Conservation (phyloP, 1,140 invertebrate species). For the Vanessa tameamea region DNA sequence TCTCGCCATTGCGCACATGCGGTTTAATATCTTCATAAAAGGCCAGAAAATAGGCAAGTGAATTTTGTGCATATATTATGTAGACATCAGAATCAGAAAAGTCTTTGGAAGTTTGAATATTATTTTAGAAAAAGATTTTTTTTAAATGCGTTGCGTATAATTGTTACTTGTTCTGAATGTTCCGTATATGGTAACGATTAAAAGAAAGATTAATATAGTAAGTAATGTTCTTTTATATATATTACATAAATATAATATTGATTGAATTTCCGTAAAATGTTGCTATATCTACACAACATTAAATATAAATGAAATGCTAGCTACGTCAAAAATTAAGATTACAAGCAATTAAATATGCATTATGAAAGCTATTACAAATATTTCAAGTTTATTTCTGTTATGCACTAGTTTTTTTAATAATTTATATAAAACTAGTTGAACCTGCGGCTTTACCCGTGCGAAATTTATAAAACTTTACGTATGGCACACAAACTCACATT, state of each 20-base stretch:
- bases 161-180: not conserved
- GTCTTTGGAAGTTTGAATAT: not conserved
- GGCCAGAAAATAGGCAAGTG: conserved; percentile 44
- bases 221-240: not conserved
- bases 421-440: no score
- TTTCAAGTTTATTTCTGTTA: no score
- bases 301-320: no score
- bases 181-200: not conserved
- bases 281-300: no score
- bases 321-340: no score
- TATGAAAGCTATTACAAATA: no score
- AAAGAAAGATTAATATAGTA: not conserved
- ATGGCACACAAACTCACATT: no score
- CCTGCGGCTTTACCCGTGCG: no score
- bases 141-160: not conserved
- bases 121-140: not conserved
- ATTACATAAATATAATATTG: not conserved
- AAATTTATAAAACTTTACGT: no score
- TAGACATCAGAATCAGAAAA: not conserved
- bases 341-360: no score
- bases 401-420: no score
- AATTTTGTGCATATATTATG: not conserved
- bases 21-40: conserved; percentile 36
- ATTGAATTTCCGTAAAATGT: not conserved
- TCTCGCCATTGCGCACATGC: conserved; percentile 34